Evolutionary conservation across 2,888 invertebrate genomes (phyloP), one percentile per base, ranked within the genome.

Genomic region (Cerceris rybyensis): DNA sequence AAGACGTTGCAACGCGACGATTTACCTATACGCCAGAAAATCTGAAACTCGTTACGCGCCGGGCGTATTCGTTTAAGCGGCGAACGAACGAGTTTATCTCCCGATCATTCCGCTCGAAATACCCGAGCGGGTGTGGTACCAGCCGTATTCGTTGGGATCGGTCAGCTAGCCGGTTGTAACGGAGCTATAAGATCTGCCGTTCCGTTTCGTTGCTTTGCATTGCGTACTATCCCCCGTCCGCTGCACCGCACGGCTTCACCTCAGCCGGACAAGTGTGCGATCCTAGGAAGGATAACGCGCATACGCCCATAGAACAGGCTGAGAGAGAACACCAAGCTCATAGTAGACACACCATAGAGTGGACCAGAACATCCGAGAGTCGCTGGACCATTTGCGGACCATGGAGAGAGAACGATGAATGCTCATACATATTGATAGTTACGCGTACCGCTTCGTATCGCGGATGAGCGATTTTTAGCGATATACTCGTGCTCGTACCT

Each of bases 101-200:
- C 70, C 81, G 86, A 86, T 86, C 86, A 86, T 86, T 84, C 84
- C 81, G 84, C 84, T 86, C 84, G 86, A 86, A 86, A 86, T 84
- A 81, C 84, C 79, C 82, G 78, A 84, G 80, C 86, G 86, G 86
- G 86, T 86, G 86, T 86, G 86, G 86, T 86, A 83, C 84, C 82
- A 66, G 74, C 73, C 70, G 85, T 85, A 83, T 83, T 85, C 83
- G 81, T 82, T 83, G 83, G 83, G 81, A 85, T 83, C 86, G 86
- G 86, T 85, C 85, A 84, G 84, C 85, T 86, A 85, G 85, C 82
- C 80, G 81, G 84, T 84, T 86, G 86, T 86, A 86, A 86, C 84
- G 81, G 84, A 86, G 82, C 86, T 86, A 84, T 78, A 86, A 86
- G 84, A 84, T 86, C 84, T 86, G 81, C 86, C 80, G 82, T 86